Conservation (phyloP, 2,797 vertebrate species). For the Coccyzus lansbergi region DNA sequence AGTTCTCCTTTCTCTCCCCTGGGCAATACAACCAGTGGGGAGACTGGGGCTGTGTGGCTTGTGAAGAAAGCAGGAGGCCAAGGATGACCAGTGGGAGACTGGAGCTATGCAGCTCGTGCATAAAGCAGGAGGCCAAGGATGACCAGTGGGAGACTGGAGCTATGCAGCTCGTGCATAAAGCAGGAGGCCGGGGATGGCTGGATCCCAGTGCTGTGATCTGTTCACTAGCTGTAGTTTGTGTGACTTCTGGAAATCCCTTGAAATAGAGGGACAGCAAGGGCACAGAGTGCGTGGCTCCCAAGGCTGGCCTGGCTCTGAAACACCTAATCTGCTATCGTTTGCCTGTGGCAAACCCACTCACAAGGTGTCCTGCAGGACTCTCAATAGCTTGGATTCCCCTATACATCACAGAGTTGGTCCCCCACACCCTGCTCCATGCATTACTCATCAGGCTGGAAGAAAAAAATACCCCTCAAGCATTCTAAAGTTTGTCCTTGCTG, state of each 20-base stretch:
- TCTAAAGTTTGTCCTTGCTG: neutral
- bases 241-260: neutral
- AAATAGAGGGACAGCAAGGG: neutral
- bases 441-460: no score
- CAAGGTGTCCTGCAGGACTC: neutral
- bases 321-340: neutral
- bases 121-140: neutral
- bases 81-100: no score
- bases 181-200: neutral
- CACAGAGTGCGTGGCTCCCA: neutral
- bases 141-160: neutral
- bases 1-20: neutral
- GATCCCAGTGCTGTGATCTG: fast-evolving
- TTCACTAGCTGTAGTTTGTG: neutral
- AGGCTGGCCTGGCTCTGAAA: neutral
- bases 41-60: fast-evolving
- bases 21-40: neutral
- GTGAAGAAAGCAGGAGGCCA: neutral
- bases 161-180: fast-evolving
- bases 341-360: neutral
- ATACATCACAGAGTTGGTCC: no score
- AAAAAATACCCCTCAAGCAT: neutral
- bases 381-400: neutral
- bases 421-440: no score
- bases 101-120: fast-evolving